phyloP scores from a whole-genome alignment of 2,888 invertebrate species.

The Gymnosoma rotundatum region DNA sequence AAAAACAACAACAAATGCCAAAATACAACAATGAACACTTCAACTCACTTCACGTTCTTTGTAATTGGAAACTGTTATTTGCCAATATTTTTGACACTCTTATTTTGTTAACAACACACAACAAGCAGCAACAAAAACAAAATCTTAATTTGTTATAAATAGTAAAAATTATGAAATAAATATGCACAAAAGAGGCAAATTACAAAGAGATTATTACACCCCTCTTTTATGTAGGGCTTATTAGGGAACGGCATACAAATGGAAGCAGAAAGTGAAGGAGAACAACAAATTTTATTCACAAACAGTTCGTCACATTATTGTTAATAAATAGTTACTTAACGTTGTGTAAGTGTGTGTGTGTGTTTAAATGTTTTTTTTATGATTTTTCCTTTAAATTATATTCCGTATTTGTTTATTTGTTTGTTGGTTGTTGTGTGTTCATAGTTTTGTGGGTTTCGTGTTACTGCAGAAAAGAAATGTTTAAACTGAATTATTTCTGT shows the following conservation, averaged over 20 bases:
- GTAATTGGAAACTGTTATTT: slow-evolving; percentile 70
- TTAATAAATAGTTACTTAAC: not conserved
- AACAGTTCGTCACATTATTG: slow-evolving; percentile 57
- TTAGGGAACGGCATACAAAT: slow-evolving; percentile 8
- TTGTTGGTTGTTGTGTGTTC: not conserved
- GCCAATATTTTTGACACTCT: slow-evolving; percentile 64
- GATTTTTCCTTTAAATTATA: not conserved
- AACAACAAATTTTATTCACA: not conserved
- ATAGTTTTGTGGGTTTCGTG: slow-evolving; percentile 54
- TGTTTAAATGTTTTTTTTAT: not conserved
- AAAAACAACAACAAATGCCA: slow-evolving; percentile 50
- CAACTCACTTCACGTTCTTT: slow-evolving; percentile 40
- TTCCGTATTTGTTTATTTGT: slow-evolving; percentile 27
- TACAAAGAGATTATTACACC: slow-evolving; percentile 42
- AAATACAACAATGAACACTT: slow-evolving; percentile 33
- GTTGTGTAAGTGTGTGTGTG: not conserved
- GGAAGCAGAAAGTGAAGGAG: not conserved
- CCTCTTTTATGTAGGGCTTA: slow-evolving; percentile 31
- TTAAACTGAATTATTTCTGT: not conserved
- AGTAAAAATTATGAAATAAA: slow-evolving; percentile 45
- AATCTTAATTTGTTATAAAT: slow-evolving; percentile 35
- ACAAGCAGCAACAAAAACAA: not conserved
- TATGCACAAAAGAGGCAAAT: slow-evolving; percentile 37
- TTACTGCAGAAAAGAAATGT: slow-evolving; percentile 10
- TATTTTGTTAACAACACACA: slow-evolving; percentile 5